Conservation (phyloP, 1,140 invertebrate genomes). For the Chionoecetes opilio region DNA sequence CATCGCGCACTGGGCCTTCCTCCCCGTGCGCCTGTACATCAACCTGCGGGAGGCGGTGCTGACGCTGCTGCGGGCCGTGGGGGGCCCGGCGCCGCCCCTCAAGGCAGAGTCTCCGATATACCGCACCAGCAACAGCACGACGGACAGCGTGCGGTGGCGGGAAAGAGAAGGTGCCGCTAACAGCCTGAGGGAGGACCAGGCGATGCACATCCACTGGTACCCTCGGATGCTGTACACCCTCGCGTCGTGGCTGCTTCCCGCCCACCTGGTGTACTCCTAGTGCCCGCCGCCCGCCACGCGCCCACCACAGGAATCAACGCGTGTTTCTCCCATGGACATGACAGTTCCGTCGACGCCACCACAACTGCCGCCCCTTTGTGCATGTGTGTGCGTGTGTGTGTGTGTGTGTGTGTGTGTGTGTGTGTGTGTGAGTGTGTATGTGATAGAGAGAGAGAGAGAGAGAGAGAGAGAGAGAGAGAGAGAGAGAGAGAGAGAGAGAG, state of each 20-base stretch:
- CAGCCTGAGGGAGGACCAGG: slow-evolving; percentile 47
- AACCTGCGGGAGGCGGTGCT: slow-evolving; percentile 83
- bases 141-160: slow-evolving; percentile 39
- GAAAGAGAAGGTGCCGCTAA: slow-evolving; percentile 22
- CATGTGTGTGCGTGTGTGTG: neutral
- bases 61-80: slow-evolving; percentile 79
- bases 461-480: slow-evolving; percentile 43
- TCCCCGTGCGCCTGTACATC: slow-evolving; percentile 88
- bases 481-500: slow-evolving; percentile 35
- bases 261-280: slow-evolving; percentile 82
- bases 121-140: neutral
- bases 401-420: neutral
- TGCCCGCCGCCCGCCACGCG: neutral
- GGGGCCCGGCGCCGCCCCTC: slow-evolving; percentile 77
- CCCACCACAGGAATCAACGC: neutral
- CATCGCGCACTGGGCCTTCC: slow-evolving; percentile 93
- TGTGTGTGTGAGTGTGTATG: neutral
- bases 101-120: neutral
- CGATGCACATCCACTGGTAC: slow-evolving; percentile 93
- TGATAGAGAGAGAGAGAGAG: slow-evolving; percentile 43
- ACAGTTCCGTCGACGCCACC: neutral
- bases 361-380: neutral
- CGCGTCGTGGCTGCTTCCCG: slow-evolving; percentile 88
- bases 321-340: neutral
- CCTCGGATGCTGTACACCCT: slow-evolving; percentile 90